These are phyloP conservation scores for Siderastrea siderea DNA, from an alignment of 92 coral and sea anemone species.

Conservation along the genomic window DNA sequence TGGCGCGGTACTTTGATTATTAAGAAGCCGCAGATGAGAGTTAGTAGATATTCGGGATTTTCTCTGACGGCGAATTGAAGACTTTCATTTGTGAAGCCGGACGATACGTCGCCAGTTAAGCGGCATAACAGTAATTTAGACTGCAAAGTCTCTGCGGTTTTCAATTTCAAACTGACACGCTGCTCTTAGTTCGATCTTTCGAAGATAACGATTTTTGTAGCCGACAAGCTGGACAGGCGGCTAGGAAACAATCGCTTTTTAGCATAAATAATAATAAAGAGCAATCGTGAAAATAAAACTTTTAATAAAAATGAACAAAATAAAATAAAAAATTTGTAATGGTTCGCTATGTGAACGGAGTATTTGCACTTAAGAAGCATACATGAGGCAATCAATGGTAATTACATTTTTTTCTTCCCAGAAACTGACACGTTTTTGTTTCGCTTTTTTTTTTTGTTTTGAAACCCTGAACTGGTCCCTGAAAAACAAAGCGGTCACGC, in stretches of 20 bases:
- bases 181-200: background rate
- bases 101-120: slow-evolving; percentile 32
- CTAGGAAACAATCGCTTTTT: slow-evolving; percentile 1
- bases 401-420: too few relatives aligned
- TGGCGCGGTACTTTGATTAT: background rate
- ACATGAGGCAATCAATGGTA: too few relatives aligned
- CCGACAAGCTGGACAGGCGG: slow-evolving; percentile 31
- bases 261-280: background rate
- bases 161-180: slow-evolving; percentile 6
- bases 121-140: slow-evolving; percentile 11
- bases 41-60: background rate
- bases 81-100: background rate
- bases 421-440: too few relatives aligned
- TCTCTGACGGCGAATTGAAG: background rate
- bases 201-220: slow-evolving; percentile 23
- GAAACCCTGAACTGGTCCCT: too few relatives aligned
- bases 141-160: slow-evolving; percentile 19
- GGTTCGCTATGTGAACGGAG: background rate
- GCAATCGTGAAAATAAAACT: background rate
- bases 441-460: too few relatives aligned
- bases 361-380: background rate
- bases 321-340: background rate
- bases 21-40: background rate
- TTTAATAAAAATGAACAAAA: too few relatives aligned
- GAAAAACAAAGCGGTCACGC: too few relatives aligned